Base-by-base conservation (phyloP, 2,888 invertebrate genomes). In the Salticus scenicus region DNA sequence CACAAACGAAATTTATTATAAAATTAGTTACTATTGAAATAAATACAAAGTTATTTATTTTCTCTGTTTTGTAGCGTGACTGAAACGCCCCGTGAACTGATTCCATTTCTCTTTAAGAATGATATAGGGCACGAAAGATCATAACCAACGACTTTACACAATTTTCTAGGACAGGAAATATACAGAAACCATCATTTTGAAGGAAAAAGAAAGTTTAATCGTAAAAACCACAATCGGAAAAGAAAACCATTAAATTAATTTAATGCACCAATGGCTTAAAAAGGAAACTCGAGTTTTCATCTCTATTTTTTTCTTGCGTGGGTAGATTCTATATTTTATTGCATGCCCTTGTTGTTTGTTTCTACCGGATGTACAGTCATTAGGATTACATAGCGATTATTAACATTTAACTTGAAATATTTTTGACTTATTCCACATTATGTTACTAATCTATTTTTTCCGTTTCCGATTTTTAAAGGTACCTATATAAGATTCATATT, bases 191-290 rank as follows among this genome's bases (percentile, higher is more conserved):
- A n/a, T 7, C 17, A 24, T 24, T 47, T 14, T 14, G 17, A 17
- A 24, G 4, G 12, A 57, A 24, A 24, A 57, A 57, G 17, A 17
- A 2, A 24, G 57, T 57, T n/a, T n/a, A n/a, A n/a, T n/a, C n/a
- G n/a, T n/a, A n/a, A n/a, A n/a, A n/a, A n/a, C n/a, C n/a, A n/a
- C n/a, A n/a, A n/a, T n/a, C n/a, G n/a, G n/a, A n/a, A n/a, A n/a
- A n/a, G n/a, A n/a, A n/a, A n/a, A n/a, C n/a, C n/a, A n/a, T 24
- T 24, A 57, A 4, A 57, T 57, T 57, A 57, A 57, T 57, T 57
- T 57, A 57, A 57, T 24, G 57, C 57, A 24, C 4, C 4, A 5
- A 24, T 57, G 57, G 57, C 24, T 57, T 1, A 4, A 24, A 57
- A 57, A 57, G 24, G 57, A 57, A 57, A 57, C 0, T 4, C 7